phyloP scores from a whole-genome alignment of 2,113 vertebrate genomes.

The Malurus alboscapulatus region DNA sequence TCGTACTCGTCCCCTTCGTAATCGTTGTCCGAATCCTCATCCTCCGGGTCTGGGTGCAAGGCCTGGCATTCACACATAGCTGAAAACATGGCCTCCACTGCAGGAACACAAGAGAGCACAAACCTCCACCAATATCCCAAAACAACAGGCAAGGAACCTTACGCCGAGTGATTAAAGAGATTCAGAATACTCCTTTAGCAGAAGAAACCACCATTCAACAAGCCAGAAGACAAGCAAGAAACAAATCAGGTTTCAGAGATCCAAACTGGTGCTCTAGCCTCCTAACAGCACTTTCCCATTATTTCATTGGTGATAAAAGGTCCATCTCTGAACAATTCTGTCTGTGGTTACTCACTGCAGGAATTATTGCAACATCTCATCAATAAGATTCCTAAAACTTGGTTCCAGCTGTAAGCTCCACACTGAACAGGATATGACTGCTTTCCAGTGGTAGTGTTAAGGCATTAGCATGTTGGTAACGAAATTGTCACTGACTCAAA shows the following conservation, averaged over 20 bases:
- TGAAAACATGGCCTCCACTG: constrained; percentile 95
- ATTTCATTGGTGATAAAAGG: not conserved
- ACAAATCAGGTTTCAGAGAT: not conserved
- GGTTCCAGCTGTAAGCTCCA: not conserved
- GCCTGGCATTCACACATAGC: constrained; percentile 98
- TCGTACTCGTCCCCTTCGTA: constrained; percentile 94
- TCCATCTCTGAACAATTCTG: not conserved
- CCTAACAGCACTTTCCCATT: not conserved
- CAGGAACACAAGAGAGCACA: not conserved
- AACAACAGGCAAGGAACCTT: not conserved
- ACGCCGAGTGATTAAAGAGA: not conserved
- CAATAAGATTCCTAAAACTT: not conserved
- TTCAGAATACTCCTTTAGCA: not conserved
- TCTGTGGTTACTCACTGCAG: not conserved
- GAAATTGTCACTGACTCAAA: not conserved
- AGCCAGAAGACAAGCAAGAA: not conserved
- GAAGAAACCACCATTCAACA: not conserved
- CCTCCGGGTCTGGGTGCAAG: constrained; percentile 92
- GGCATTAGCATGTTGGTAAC: not conserved
- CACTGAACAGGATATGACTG: fast-evolving
- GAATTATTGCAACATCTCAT: not conserved
- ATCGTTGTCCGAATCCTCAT: constrained; percentile 88
- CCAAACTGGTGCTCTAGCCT: not conserved
- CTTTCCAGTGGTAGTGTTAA: not conserved
- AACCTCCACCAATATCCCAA: not conserved